A percentile compares a stretch with the other conserved stretches of the same genome.
phyloP scores from a whole-genome alignment of 1,140 invertebrate genomes.

The Bombus huntii region DNA sequence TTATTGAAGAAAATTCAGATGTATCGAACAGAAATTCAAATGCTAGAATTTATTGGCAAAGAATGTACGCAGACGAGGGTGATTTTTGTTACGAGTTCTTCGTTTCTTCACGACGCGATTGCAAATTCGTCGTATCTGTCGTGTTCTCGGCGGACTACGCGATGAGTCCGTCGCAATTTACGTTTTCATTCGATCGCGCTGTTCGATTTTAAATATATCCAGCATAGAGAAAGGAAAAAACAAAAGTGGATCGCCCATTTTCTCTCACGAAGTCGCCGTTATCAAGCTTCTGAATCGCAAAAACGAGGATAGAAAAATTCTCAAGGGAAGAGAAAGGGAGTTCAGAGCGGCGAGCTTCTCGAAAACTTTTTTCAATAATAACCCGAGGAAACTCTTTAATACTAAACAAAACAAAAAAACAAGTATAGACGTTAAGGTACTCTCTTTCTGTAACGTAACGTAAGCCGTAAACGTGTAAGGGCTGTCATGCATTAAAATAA shows the following conservation, averaged over 20 bases:
- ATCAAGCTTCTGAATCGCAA: constrained; percentile 20
- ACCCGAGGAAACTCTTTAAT: constrained; percentile 39
- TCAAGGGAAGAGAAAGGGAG: background rate
- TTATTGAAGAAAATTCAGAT: background rate
- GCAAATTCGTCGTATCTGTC: constrained; percentile 20
- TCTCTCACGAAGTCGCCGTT: constrained; percentile 23
- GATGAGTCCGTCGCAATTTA: background rate
- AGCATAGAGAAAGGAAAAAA: background rate
- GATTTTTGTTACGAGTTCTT: background rate
- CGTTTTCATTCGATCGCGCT: background rate
- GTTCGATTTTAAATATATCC: background rate
- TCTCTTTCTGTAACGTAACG: constrained; percentile 41
- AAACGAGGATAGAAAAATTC: background rate
- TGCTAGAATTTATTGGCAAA: background rate
- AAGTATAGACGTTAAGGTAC: constrained; percentile 57
- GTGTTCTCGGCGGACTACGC: background rate
- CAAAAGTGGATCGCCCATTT: background rate
- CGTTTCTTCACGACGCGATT: constrained; percentile 24
- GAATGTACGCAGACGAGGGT: background rate
- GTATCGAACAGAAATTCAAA: too few species aligned
- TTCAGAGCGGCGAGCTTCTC: constrained; percentile 34
- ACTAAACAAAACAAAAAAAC: background rate
- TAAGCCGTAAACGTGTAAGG: constrained; percentile 51
- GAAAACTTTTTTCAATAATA: constrained; percentile 36
- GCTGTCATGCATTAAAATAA: constrained; percentile 56